Evolutionary conservation across 2,113 vertebrate species (phyloP).

Genomic region (Tachysurus vachellii): DNA sequence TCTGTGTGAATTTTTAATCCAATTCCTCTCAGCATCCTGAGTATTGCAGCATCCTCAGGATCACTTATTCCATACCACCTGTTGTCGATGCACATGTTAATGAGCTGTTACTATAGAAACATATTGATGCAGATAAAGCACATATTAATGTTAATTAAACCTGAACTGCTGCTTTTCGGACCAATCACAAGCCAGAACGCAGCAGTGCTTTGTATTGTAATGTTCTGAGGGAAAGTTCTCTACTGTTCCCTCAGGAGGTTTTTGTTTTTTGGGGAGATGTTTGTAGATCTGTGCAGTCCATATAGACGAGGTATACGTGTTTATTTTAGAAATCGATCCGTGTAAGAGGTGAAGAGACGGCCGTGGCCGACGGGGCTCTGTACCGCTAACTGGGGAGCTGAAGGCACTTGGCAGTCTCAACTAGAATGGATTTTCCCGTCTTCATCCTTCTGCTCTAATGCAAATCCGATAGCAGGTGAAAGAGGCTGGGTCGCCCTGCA

Average conservation of each 20-base stretch:
- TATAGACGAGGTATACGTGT: neutral
- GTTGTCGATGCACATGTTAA: neutral
- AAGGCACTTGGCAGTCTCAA: neutral
- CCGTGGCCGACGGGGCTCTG: neutral
- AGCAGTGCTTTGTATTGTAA: neutral
- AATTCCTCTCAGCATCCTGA: neutral
- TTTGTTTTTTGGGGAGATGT: neutral
- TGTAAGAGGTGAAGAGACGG: neutral
- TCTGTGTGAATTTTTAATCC: neutral
- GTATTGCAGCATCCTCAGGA: neutral
- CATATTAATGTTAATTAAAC: too few species aligned
- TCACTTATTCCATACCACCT: neutral
- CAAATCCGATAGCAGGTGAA: neutral
- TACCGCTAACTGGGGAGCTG: neutral
- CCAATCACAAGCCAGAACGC: neutral
- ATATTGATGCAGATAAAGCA: too few species aligned
- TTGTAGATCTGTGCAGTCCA: neutral
- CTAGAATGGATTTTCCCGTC: neutral
- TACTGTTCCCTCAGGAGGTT: neutral
- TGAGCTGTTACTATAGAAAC: neutral
- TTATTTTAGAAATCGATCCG: neutral
- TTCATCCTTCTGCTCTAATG: conserved; percentile 3
- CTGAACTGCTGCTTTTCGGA: neutral
- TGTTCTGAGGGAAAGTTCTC: neutral
- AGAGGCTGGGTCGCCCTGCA: neutral